phyloP scores from a whole-genome alignment of 1,140 invertebrate genomes.

The Capitella teleta region DNA sequence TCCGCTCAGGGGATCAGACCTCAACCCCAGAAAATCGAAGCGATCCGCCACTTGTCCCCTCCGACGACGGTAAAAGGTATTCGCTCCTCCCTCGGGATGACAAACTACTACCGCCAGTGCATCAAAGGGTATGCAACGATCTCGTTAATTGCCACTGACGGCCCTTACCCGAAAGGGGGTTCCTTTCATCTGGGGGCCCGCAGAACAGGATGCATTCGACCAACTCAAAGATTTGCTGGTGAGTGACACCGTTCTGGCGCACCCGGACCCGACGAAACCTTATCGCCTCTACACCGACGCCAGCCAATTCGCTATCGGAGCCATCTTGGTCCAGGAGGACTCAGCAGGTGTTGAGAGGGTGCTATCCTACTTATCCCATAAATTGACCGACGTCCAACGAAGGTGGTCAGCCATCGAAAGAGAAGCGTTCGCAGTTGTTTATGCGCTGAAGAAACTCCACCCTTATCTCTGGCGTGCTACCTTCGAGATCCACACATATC shows the following conservation, averaged over 20 bases:
- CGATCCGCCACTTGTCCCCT: background rate
- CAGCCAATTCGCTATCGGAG: background rate
- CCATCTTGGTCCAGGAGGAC: background rate
- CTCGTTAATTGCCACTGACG: background rate
- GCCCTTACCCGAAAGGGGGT: constrained; percentile 1
- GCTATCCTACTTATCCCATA: constrained; percentile 16
- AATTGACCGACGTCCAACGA: constrained; percentile 14
- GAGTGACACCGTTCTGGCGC: background rate
- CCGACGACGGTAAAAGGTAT: constrained; percentile 4
- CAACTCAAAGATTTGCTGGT: background rate
- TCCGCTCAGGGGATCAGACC: constrained; percentile 11
- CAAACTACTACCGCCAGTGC: constrained; percentile 8
- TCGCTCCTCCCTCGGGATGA: constrained; percentile 6
- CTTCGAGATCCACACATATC: constrained; percentile 17
- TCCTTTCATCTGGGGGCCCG: background rate
- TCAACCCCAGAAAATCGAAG: background rate
- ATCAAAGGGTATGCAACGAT: constrained; percentile 5
- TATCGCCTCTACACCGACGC: background rate
- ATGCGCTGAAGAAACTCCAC: constrained; percentile 20
- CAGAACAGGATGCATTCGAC: background rate
- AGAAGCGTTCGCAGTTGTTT: constrained; percentile 19
- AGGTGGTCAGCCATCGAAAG: constrained; percentile 17
- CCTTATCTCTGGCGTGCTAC: constrained; percentile 18
- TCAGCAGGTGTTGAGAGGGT: constrained; percentile 9
- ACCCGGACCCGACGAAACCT: background rate